Conservation (phyloP, 2,797 vertebrate species). For the Scomberomorus guttatus region DNA sequence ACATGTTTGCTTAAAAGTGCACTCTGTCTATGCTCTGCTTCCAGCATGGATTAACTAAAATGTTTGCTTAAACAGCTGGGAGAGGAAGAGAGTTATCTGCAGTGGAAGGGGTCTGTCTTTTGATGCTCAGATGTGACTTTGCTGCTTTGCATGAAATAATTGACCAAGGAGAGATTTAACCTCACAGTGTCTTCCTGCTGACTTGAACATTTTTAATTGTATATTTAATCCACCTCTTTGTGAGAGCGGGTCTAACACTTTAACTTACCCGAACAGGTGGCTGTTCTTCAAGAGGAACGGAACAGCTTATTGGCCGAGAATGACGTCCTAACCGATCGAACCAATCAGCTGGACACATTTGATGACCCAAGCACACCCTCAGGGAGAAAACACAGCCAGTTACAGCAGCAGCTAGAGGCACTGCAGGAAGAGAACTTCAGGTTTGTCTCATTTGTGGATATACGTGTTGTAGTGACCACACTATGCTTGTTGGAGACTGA, state of each 20-base stretch:
- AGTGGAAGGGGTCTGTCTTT: constrained; percentile 14
- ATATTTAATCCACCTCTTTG: background rate
- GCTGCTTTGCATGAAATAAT: constrained; percentile 67
- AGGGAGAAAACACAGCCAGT: constrained; percentile 93
- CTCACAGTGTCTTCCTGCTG: background rate
- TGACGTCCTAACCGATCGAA: constrained; percentile 93
- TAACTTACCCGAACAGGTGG: constrained; percentile 86
- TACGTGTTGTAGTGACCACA: background rate
- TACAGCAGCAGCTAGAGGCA: constrained; percentile 93
- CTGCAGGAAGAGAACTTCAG: constrained; percentile 98
- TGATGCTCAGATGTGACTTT: constrained; percentile 25
- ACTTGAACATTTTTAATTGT: background rate
- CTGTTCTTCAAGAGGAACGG: constrained; percentile 94
- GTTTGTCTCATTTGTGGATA: constrained; percentile 69
- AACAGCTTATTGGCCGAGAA: constrained; percentile 96
- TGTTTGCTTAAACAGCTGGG: constrained; percentile 57
- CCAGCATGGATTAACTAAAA: constrained; percentile 63
- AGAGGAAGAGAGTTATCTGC: constrained; percentile 33
- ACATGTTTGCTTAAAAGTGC: constrained; percentile 61
- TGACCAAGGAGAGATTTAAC: constrained; percentile 22
- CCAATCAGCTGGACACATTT: constrained; percentile 94
- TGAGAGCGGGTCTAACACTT: constrained; percentile 8
- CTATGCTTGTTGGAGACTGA: background rate
- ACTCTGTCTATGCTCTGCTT: constrained; percentile 46
- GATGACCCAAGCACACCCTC: constrained; percentile 93